These are phyloP conservation scores for Macrotus californicus DNA, from an alignment of 2,113 vertebrate species.

Conservation along the genomic window DNA sequence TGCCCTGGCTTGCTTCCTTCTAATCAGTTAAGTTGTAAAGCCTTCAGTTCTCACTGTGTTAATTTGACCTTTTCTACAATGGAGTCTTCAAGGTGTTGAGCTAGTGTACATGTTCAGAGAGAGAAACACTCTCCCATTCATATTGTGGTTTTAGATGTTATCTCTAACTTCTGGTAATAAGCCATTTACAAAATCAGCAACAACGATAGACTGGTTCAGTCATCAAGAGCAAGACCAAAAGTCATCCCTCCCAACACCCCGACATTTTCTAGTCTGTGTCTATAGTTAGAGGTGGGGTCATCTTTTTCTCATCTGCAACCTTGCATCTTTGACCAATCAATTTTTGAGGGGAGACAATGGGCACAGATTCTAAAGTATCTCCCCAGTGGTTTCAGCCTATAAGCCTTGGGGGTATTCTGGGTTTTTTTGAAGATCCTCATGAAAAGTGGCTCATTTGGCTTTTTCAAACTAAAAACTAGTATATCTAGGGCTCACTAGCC, in stretches of 20 bases:
- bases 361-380: neutral
- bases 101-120: neutral
- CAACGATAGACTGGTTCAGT: neutral
- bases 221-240: neutral
- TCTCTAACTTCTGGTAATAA: neutral
- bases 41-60: neutral
- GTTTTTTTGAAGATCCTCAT: neutral
- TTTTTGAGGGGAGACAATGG: neutral
- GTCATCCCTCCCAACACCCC: neutral
- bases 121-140: neutral
- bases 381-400: neutral
- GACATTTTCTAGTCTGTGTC: neutral
- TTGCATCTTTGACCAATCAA: neutral
- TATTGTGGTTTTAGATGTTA: neutral
- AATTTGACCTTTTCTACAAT: neutral
- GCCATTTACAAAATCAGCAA: neutral
- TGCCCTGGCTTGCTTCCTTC: neutral
- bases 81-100: neutral
- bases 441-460: neutral
- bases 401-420: neutral
- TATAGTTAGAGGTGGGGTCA: neutral
- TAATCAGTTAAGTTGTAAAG: neutral
- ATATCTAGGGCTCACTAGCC: neutral
- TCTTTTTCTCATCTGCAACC: neutral
- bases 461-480: neutral